phyloP scores from a whole-genome alignment of 2,888 invertebrate species.

The Atrina japonica region DNA sequence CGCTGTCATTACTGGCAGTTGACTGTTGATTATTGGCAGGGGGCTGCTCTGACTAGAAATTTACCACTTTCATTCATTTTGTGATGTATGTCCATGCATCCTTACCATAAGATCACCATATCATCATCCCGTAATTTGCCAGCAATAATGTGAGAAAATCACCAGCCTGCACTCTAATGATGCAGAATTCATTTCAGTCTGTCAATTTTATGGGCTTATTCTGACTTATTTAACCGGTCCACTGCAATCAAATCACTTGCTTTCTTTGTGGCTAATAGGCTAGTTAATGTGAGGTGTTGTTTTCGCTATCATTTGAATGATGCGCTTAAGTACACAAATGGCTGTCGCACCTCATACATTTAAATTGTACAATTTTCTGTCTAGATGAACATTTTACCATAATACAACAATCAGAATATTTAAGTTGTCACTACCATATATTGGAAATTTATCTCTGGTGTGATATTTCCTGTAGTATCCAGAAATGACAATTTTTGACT shows the following conservation, averaged over 20 bases:
- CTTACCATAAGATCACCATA: not conserved
- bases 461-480: no score
- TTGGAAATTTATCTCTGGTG: constrained; percentile 3
- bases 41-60: not conserved
- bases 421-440: constrained; percentile 18
- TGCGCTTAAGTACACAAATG: constrained; percentile 11
- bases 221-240: constrained; percentile 37
- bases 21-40: not conserved
- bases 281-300: no score
- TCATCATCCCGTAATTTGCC: constrained; percentile 19
- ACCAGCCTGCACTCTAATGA: constrained; percentile 37
- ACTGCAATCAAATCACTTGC: constrained; percentile 27
- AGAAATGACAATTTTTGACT: no score
- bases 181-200: constrained; percentile 41
- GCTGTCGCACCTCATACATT: constrained; percentile 33
- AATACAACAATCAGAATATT: constrained; percentile 21
- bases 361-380: constrained; percentile 39
- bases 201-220: constrained; percentile 35
- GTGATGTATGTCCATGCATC: constrained; percentile 25
- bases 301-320: not conserved
- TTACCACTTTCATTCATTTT: constrained; percentile 2
- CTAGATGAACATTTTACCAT: constrained; percentile 36
- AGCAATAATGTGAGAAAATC: constrained; percentile 37
- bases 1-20: not conserved
- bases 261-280: not conserved